Percentiles rank a stretch among this genome's conserved stretches.
Evolutionary conservation across 1,140 invertebrate genomes (phyloP).

Genomic region (Drosophila pectinifera): DNA sequence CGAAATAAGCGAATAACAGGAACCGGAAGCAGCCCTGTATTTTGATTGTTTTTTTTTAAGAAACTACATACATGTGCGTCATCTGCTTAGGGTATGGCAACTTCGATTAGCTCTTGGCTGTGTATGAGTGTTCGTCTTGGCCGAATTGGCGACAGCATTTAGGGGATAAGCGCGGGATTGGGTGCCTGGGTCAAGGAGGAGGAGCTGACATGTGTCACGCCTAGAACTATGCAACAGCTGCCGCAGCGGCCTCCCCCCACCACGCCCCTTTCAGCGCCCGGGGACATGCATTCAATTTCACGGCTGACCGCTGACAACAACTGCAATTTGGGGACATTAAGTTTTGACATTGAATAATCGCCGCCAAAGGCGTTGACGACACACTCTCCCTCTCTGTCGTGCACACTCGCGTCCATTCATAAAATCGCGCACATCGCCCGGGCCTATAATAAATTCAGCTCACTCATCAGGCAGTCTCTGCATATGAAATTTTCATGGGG

Average conservation of each 20-base stretch:
- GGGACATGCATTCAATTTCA: slow-evolving; percentile 75
- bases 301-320: slow-evolving; percentile 74
- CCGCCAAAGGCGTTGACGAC: slow-evolving; percentile 75
- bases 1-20: too few species aligned
- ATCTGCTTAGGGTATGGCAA: background rate
- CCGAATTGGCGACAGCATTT: slow-evolving; percentile 62
- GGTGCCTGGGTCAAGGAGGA: slow-evolving; percentile 2
- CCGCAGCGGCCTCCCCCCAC: slow-evolving; percentile 1
- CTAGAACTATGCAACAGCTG: slow-evolving; percentile 76
- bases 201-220: slow-evolving; percentile 41
- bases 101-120: background rate
- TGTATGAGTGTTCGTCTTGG: slow-evolving; percentile 17
- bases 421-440: slow-evolving; percentile 63
- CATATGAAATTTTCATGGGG: slow-evolving; percentile 75
- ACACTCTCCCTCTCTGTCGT: slow-evolving; percentile 16
- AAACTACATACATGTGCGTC: too few species aligned
- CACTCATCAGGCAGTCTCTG: slow-evolving; percentile 64
- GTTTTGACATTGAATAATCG: slow-evolving; percentile 80
- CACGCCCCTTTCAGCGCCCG: background rate
- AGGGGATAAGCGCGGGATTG: slow-evolving; percentile 38
- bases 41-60: too few species aligned
- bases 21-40: too few species aligned
- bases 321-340: slow-evolving; percentile 79
- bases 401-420: slow-evolving; percentile 40
- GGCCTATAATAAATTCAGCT: slow-evolving; percentile 77